A percentile compares a stretch with the other conserved stretches of the same genome.
phyloP scores from a whole-genome alignment of 2,888 invertebrate genomes.

The Cataglyphis livida region DNA sequence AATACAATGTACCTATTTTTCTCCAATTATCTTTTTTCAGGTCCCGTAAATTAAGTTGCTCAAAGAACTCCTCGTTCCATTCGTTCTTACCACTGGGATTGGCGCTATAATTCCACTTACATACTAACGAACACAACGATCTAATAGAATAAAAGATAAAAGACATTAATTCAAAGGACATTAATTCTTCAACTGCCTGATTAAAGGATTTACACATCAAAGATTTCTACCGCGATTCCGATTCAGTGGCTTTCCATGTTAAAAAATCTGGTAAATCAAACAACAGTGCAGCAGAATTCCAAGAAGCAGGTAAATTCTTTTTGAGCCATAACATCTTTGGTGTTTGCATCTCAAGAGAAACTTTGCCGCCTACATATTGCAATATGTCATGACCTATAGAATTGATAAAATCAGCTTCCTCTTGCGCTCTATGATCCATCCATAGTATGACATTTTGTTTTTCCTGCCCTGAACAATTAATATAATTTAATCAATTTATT shows the following conservation, averaged over 20 bases:
- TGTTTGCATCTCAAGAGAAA: constrained; percentile 98
- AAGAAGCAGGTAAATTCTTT: constrained; percentile 89
- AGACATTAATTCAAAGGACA: constrained; percentile 12
- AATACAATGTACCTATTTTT: constrained; percentile 88
- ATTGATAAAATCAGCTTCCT: constrained; percentile 94
- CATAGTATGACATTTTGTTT: constrained; percentile 95
- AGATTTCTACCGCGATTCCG: constrained; percentile 87
- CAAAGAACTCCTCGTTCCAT: constrained; percentile 92
- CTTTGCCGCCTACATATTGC: constrained; percentile 95
- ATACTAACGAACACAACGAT: constrained; percentile 96
- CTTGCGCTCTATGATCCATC: constrained; percentile 96
- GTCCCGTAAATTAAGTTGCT: constrained; percentile 91
- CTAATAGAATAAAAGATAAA: constrained; percentile 85
- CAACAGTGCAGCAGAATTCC: constrained; percentile 91
- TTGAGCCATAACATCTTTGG: constrained; percentile 98
- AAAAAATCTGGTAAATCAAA: constrained; percentile 98
- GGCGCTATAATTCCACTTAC: constrained; percentile 97
- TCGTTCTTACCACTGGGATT: constrained; percentile 87
- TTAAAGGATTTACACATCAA: constrained; percentile 1
- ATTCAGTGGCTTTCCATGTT: constrained; percentile 96
- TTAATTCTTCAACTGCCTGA: background rate
- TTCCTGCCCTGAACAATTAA: constrained; percentile 86
- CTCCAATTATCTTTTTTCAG: constrained; percentile 89
- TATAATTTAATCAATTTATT: constrained; percentile 1
- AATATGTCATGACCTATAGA: constrained; percentile 91